Evolutionary conservation across 2,113 vertebrate species (phyloP), one percentile per base, ranked within the genome.

Genomic region (Nymphicus hollandicus): DNA sequence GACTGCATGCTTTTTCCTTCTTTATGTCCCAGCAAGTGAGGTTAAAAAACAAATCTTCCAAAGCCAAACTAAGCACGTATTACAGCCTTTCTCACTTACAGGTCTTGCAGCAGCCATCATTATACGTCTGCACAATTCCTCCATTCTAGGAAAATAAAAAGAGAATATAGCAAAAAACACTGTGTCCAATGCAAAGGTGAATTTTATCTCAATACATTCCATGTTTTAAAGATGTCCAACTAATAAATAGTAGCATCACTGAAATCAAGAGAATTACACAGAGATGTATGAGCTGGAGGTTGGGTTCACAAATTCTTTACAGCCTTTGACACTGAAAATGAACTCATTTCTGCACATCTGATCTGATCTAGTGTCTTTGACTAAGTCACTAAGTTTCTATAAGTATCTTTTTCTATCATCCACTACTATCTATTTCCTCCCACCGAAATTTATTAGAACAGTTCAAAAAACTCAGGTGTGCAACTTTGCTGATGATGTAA

Each of bases 91-190:
- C 39, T 94, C 87, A 99, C 99, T 99, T 98, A 99, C 99, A 99
- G 96, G 98, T 99, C 98, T 97, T 99, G 98, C 99, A 99, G 98
- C 99, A 99, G 97, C 99, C 99, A 81, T 99, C 99, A 55, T 99
- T 99, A 89, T 98, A 99, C 18, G 96, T 98, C 97, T 99, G 98
- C 93, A 99, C 98, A 94, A 98, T 95, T 49, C 99, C 99, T 56
- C 99, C 99, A 95, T 98, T 99, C 99, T 99, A 98, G 74, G 97
- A 96, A 92, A 89, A 98, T 76, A 98, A 74, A 91, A 95, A 58
- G 49, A 63, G 27, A 93, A 93, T 68, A 97, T 88, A 93, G 96
- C 66, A 97, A 97, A 96, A 97, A 72, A 95, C 86, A 96, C 68
- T 92, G 86, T 97, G 94, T 63, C 33, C 77, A 77, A 55, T 69